Evolutionary conservation across 2,888 invertebrate species (phyloP), one percentile per base, ranked within the genome.

Genomic region (Colletes collaris): DNA sequence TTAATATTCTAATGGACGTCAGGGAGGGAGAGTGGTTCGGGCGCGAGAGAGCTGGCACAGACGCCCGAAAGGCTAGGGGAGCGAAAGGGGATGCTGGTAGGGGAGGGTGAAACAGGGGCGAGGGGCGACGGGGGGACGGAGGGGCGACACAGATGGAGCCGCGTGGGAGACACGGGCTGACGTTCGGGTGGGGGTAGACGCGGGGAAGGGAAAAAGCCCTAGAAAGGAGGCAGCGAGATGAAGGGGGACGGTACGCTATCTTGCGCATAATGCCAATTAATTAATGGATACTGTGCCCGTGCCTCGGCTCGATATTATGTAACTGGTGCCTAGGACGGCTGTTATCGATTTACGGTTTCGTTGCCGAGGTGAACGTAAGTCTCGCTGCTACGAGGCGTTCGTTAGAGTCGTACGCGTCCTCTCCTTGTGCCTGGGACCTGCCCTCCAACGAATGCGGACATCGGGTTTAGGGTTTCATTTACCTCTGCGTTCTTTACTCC

Each of bases 1-100:
- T 91, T 92, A 92, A 92, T 92, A 92, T 92, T 92, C 91, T 92
- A 92, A 92, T 92, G 92, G 91, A 90, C 86, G 89, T 76, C 80
- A 75, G 83, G 79, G 82, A 69, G 79, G 68, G 67, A 78, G 76
- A 68, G 76, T 44, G 76, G 68, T 74, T 55, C 79, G 66, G 60
- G 71, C 58, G 75, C 37, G 87, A 74, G 69, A 67, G 81, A 62
- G 79, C 40, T 46, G 81, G 76, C 76, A 79, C 79, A 81, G 76
- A 81, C 82, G 74, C 74, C 73, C 44, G 53, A 63, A 46, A 52
- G 44, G 56, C 60, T 52, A 19, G 58, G 69, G 64, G 66, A 27
- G 59, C 16, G 58, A 46, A 10, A 40, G 76, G 11, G 40, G n/a
- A 44, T 10, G 35, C 8, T 4, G 19, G 37, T n/a, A 16, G 40